phyloP scores from a whole-genome alignment of 2,888 invertebrate species.

The Zygothrica quintamaculata region DNA sequence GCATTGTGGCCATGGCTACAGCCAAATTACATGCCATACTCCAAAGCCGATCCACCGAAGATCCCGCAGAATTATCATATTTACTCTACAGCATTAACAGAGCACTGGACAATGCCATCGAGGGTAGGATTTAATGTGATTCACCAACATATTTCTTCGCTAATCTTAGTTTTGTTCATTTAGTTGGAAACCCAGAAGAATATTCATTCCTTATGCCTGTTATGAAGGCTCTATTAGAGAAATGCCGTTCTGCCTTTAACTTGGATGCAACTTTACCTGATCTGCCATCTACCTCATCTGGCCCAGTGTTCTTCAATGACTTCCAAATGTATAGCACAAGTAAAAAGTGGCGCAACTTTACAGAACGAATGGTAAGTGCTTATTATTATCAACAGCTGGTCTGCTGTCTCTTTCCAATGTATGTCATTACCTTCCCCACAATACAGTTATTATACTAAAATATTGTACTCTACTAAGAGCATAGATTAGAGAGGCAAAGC shows the following conservation, averaged over 20 bases:
- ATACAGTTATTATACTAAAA: too few relatives aligned
- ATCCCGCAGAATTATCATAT: slow-evolving; percentile 86
- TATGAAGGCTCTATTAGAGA: slow-evolving; percentile 87
- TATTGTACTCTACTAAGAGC: too few relatives aligned
- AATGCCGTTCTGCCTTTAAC: slow-evolving; percentile 83
- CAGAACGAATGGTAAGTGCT: slow-evolving; percentile 85
- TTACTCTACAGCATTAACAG: slow-evolving; percentile 85
- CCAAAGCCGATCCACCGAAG: slow-evolving; percentile 86
- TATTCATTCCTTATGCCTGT: slow-evolving; percentile 88
- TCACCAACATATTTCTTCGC: neutral
- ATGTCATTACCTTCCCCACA: neutral
- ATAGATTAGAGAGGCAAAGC: too few relatives aligned
- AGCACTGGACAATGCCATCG: slow-evolving; percentile 85
- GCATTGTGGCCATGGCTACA: slow-evolving; percentile 87
- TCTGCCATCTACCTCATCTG: slow-evolving; percentile 86
- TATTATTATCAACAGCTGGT: too few relatives aligned
- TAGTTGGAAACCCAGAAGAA: slow-evolving; percentile 86
- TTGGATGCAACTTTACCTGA: slow-evolving; percentile 84
- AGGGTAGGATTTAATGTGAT: slow-evolving; percentile 77
- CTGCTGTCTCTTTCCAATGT: neutral
- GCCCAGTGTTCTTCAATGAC: slow-evolving; percentile 87
- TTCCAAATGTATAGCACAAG: slow-evolving; percentile 86
- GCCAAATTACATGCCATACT: slow-evolving; percentile 87
- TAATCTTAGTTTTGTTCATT: neutral
- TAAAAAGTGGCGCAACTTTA: slow-evolving; percentile 86